Percentiles rank a stretch among this genome's conserved stretches.
phyloP scores from a whole-genome alignment of 2,797 vertebrate species.

The Oophaga sylvatica region DNA sequence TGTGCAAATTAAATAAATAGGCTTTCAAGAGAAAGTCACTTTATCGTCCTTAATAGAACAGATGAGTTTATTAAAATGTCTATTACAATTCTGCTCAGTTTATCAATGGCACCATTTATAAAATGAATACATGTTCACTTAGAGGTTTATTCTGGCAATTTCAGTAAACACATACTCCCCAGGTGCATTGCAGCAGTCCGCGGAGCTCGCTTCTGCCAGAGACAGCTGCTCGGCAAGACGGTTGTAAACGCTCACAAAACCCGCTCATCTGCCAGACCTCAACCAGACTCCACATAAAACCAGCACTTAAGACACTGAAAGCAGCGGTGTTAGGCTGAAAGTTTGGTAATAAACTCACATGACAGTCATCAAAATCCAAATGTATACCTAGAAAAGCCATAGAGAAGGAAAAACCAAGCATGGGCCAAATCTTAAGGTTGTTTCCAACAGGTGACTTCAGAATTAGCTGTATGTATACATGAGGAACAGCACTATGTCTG shows the following conservation, averaged over 20 bases:
- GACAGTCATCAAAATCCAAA: neutral
- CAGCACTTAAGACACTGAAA: neutral
- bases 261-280: neutral
- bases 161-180: constrained; percentile 17
- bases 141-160: constrained; percentile 20
- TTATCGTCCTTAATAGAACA: constrained; percentile 44
- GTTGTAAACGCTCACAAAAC: neutral
- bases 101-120: constrained; percentile 37
- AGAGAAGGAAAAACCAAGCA: too few species aligned
- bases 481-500: too few species aligned
- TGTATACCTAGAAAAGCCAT: too few species aligned
- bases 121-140: constrained; percentile 28
- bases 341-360: neutral
- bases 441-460: too few species aligned
- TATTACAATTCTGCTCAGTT: constrained; percentile 37
- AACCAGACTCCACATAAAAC: neutral
- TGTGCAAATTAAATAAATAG: constrained; percentile 53
- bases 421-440: too few species aligned
- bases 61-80: constrained; percentile 44
- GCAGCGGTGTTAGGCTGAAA: neutral
- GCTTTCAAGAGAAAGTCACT: constrained; percentile 45
- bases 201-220: neutral
- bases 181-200: constrained; percentile 9
- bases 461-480: too few species aligned
- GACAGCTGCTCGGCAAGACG: constrained; percentile 4